Percentiles rank a stretch among this genome's conserved stretches.
Evolutionary conservation across 2,113 vertebrate species (phyloP).

Genomic region (Camelus bactrianus): DNA sequence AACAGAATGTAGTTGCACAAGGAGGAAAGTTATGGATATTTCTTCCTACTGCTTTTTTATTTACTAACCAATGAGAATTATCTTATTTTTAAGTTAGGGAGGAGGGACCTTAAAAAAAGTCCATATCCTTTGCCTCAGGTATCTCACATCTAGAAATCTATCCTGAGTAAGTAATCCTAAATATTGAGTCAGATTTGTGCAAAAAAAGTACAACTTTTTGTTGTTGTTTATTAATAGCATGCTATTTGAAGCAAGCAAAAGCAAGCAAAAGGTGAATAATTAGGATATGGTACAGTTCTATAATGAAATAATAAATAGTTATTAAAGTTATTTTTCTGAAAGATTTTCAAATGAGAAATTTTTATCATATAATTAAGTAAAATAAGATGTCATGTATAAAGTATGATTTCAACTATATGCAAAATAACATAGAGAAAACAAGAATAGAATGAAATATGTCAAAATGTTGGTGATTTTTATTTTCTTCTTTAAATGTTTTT

Average conservation of each 20-base stretch:
- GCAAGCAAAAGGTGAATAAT: background rate
- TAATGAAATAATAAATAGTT: background rate
- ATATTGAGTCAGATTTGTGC: background rate
- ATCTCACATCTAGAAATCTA: background rate
- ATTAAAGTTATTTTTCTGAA: slow-evolving; percentile 55
- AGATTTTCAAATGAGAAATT: slow-evolving; percentile 32
- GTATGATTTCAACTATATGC: background rate
- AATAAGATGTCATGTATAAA: background rate
- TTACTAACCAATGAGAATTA: slow-evolving; percentile 1
- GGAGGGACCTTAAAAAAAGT: background rate
- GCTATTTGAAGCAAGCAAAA: background rate
- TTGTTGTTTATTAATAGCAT: background rate
- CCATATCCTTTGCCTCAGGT: background rate
- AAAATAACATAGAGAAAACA: background rate
- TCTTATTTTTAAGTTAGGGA: slow-evolving; percentile 42
- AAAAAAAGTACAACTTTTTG: background rate
- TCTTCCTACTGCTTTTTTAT: background rate
- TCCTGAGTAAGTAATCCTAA: background rate
- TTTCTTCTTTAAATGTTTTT: slow-evolving; percentile 23
- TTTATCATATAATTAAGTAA: slow-evolving; percentile 22
- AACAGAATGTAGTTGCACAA: background rate
- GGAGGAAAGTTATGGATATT: background rate
- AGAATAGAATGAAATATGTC: background rate
- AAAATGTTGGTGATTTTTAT: background rate
- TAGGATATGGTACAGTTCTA: slow-evolving; percentile 3